These are phyloP conservation scores for Eretmochelys imbricata DNA, from an alignment of 2,113 vertebrate genomes.

Conservation along the genomic window DNA sequence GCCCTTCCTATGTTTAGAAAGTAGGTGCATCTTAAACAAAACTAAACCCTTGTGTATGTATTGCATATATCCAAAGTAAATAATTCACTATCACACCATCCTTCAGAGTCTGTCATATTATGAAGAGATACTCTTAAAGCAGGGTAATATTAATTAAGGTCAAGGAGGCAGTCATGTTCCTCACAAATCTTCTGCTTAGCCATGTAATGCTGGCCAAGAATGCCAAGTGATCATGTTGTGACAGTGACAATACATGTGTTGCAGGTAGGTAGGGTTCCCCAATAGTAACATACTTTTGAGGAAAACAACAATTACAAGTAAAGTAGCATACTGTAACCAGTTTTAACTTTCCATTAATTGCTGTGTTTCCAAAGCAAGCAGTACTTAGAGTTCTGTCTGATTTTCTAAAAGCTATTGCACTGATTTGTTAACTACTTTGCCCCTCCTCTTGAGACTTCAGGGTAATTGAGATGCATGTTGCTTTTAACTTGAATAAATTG, in stretches of 20 bases:
- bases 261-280: no score
- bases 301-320: neutral
- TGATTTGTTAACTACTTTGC: neutral
- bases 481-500: neutral
- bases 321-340: neutral
- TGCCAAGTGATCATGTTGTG: rapidly evolving
- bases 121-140: neutral
- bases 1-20: neutral
- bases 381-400: neutral
- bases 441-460: neutral
- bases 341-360: neutral
- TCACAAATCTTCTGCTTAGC: neutral
- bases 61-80: neutral
- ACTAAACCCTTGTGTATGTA: neutral
- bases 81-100: neutral
- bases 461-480: neutral
- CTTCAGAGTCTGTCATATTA: neutral
- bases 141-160: neutral
- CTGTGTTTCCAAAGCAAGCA: neutral
- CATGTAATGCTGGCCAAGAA: neutral
- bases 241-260: neutral
- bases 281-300: neutral
- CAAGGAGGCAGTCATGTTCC: neutral
- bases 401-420: neutral
- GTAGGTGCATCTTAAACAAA: neutral